A percentile compares a stretch with the other conserved stretches of the same genome.
Conservation (phyloP, 2,888 invertebrate genomes). For the Eupithecia inturbata region DNA sequence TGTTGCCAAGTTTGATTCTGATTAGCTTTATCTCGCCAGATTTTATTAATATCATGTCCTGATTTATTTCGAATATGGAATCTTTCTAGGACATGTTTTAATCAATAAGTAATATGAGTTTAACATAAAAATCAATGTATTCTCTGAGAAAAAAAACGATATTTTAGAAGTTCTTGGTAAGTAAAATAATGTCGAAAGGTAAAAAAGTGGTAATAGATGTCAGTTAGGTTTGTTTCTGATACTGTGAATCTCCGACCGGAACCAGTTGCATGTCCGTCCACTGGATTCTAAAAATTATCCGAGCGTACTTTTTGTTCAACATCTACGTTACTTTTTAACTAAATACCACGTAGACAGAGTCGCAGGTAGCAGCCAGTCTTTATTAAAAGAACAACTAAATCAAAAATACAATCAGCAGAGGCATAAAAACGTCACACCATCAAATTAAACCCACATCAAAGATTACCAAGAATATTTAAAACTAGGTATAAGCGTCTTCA, state of each 20-base stretch:
- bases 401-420: not conserved
- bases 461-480: not conserved
- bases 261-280: too few relatives aligned
- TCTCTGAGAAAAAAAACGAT: too few relatives aligned
- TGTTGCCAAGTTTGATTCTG: constrained; percentile 9
- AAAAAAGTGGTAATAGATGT: not conserved
- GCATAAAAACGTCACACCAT: not conserved
- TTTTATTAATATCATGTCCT: not conserved
- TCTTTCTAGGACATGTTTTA: too few relatives aligned
- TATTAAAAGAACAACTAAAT: not conserved
- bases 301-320: too few relatives aligned
- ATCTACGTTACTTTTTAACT: too few relatives aligned
- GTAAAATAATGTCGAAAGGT: not conserved
- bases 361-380: not conserved
- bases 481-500: not conserved
- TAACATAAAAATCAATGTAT: too few relatives aligned
- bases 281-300: too few relatives aligned
- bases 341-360: not conserved
- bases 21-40: not conserved
- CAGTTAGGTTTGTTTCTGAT: too few relatives aligned
- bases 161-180: not conserved
- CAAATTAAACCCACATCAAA: constrained; percentile 2
- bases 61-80: not conserved
- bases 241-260: too few relatives aligned
- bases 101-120: too few relatives aligned